Evolutionary conservation across 2,888 invertebrate species (phyloP), one percentile per base, ranked within the genome.

Genomic region (Mycalesis mineus): DNA sequence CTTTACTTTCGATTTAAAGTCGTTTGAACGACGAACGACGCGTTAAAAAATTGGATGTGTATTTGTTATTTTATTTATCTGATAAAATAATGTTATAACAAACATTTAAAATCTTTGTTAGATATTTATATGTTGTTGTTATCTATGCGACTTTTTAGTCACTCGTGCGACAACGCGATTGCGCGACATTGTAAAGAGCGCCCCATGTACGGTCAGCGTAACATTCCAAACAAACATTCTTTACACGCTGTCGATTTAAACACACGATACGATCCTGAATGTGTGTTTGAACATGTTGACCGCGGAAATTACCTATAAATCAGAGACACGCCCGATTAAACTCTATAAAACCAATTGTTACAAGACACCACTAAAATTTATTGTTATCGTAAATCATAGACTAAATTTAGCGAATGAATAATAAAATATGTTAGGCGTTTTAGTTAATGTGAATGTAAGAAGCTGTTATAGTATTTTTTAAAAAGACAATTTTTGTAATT

Each of bases 151-250:
- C n/a, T n/a, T n/a, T n/a, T n/a, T n/a, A n/a, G n/a, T 22, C 22
- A 22, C 3, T 22, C 22, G 5, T 22, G 22, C 22, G 22, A 22
- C 22, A 22, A 22, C 22, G 22, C 22, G 22, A 5, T 5, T 22
- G 22, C 22, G 22, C 22, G 22, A 22, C 22, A 22, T 5, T 22
- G 1, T 9, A 22, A 6, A 11, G 7, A 42, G 11, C 41, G 11
- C 22, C 9, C 13, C 29, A 1, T 14, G 29, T 13, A 22, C 31
- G 14, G 7, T 4, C 60, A 56, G 55, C 51, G 45, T 54, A 58
- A 45, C 58, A 45, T 17, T 42, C 49, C 49, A 42, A 39, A 48
- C 39, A 47, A 57, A 52, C 48, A 58, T 55, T 62, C 48, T 62
- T 59, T 58, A 44, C 37, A 44, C 28, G 37, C 39, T 44, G 22